Conservation (phyloP, 2,888 invertebrate genomes). For the Ornithoptera priamus region DNA sequence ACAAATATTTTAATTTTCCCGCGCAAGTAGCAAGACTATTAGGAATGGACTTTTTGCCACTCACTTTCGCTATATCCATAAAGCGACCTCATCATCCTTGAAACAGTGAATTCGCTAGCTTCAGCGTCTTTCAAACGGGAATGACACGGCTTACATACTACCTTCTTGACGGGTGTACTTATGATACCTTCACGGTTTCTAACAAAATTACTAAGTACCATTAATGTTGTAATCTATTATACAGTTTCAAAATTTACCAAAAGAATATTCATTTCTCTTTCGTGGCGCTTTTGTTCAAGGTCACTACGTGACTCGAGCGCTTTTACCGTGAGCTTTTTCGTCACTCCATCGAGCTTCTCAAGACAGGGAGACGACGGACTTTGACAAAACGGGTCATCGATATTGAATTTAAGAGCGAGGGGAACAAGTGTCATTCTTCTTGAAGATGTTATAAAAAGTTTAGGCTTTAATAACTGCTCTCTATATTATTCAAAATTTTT, state of each 20-base stretch:
- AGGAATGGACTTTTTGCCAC: too few species aligned
- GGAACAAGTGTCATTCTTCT: conserved; percentile 21
- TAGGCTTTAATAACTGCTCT: not conserved
- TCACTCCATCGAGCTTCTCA: conserved; percentile 16
- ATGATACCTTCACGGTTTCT: too few species aligned
- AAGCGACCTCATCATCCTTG: too few species aligned
- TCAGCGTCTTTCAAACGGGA: too few species aligned
- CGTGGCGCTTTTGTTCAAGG: conserved; percentile 25
- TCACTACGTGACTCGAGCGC: conserved; percentile 30
- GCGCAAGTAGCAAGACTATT: too few species aligned
- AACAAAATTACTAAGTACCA: too few species aligned
- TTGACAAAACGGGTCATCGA: conserved; percentile 29
- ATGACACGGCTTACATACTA: too few species aligned
- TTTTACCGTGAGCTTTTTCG: conserved; percentile 20
- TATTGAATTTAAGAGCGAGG: conserved; percentile 26
- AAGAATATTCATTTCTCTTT: conserved; percentile 12
- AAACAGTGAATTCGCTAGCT: too few species aligned
- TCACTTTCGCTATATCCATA: too few species aligned
- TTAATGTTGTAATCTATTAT: not conserved
- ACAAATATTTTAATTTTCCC: too few species aligned
- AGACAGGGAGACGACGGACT: conserved; percentile 24
- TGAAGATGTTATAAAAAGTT: conserved; percentile 18
- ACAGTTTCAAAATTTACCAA: not conserved
- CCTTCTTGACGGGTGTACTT: too few species aligned
- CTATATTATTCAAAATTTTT: too few species aligned